These are phyloP conservation scores for Strix aluco DNA, from an alignment of 2,113 vertebrate genomes.

Conservation along the genomic window DNA sequence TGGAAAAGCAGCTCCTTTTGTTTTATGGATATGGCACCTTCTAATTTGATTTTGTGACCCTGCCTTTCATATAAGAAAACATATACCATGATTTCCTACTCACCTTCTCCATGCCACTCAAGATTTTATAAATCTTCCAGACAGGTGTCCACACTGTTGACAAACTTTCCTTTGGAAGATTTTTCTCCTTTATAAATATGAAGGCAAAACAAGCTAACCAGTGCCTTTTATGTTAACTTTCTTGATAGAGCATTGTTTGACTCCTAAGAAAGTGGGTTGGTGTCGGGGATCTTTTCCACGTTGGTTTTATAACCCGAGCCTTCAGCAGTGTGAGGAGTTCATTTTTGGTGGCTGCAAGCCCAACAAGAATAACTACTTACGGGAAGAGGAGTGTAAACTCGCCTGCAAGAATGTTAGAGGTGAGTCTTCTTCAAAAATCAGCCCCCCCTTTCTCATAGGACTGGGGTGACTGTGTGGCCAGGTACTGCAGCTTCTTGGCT, in stretches of 20 bases:
- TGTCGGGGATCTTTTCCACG: slow-evolving; percentile 90
- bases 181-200: neutral
- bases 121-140: neutral
- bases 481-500: neutral
- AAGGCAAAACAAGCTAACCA: neutral
- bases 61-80: neutral
- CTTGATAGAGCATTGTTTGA: slow-evolving; percentile 86
- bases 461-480: neutral
- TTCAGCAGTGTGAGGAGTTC: slow-evolving; percentile 83
- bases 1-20: neutral
- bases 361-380: slow-evolving; percentile 93
- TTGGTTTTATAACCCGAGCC: slow-evolving; percentile 86
- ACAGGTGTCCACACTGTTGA: neutral
- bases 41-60: neutral
- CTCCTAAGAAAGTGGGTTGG: slow-evolving; percentile 85
- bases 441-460: neutral
- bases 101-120: neutral
- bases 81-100: neutral
- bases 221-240: neutral
- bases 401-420: slow-evolving; percentile 81
- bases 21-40: neutral
- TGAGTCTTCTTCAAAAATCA: slow-evolving; percentile 3
- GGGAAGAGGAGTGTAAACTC: slow-evolving; percentile 79
- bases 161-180: neutral
- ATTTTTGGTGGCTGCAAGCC: slow-evolving; percentile 87